Evolutionary conservation across 2,888 invertebrate species (phyloP), one percentile per base, ranked within the genome.

Genomic region (Fissipunctia ypsillon): DNA sequence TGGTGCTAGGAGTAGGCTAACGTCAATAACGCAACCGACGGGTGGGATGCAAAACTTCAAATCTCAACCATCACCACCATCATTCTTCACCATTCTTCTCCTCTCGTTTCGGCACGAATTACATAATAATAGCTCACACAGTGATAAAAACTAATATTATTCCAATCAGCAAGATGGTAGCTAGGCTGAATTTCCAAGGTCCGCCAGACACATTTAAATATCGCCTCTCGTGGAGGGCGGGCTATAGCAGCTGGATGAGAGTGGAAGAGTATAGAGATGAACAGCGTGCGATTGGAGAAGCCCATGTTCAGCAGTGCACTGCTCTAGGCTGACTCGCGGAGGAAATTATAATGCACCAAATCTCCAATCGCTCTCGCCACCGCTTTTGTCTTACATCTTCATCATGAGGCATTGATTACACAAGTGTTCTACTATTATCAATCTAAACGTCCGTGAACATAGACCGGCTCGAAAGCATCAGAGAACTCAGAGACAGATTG

Each of bases 391-490:
- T 75, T 73, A 41, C 12, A 38, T 38, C 59, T 59, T 28, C 45
- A 43, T 52, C 35, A 72, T 69, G 28, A 71, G 66, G 41, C 25
- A 50, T 61, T 81, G 73, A 69, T 65, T 70, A 73, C 70, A 75
- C 84, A 71, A 81, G 68, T 71, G 68, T 61, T 68, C 48, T 12
- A 71, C 28, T 79, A 73, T 48, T 38, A 69, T 48, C 35, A 22
- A 48, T 70, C 22, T 70, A 79, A 61, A 22, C 25, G 35, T 12
- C 54, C 45, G 45, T 45, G 38, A 16, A 67, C 54, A 38, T 28
- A n/a, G 50, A 12, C 10, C 57, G 1, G 16, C 7, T 54, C n/a
- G 5, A n/a, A 50, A 28, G 16, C 10, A 25, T 19, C 5, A 38
- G 19, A 52, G 9, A 43, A 25, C 28, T 35, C 22, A 28, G 25